A percentile compares a stretch with the other conserved stretches of the same genome.
These are phyloP conservation scores for Leptinotarsa undecemlineata DNA, from an alignment of 1,140 invertebrate species.

Conservation along the genomic window DNA sequence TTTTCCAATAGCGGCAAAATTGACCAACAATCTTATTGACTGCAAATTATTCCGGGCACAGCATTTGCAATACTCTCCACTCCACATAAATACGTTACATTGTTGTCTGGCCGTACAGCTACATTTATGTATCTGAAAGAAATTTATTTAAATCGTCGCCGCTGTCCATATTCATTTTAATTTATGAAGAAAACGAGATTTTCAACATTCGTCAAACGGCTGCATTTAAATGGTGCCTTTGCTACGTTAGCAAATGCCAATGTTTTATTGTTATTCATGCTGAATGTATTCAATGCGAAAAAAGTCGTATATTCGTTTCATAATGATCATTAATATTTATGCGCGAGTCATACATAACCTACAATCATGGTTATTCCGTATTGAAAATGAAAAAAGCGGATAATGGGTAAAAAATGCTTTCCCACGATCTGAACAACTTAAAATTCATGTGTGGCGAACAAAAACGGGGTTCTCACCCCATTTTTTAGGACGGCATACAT, in stretches of 20 bases:
- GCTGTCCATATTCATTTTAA: conserved; percentile 23
- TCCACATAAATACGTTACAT: neutral
- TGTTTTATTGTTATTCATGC: conserved; percentile 18
- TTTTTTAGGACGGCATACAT: conserved; percentile 41
- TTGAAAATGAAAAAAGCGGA: conserved; percentile 13
- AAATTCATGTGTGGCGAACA: conserved; percentile 40
- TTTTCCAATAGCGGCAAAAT: neutral
- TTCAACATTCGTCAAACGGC: conserved; percentile 29
- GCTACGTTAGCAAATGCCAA: conserved; percentile 1
- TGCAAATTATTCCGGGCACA: no score
- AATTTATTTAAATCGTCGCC: conserved; percentile 15
- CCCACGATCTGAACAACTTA: conserved; percentile 38
- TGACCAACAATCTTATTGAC: neutral
- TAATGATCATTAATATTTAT: conserved; percentile 9
- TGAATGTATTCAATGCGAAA: neutral
- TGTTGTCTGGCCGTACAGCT: neutral
- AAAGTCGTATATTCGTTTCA: conserved; percentile 1
- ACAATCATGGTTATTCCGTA: conserved; percentile 12
- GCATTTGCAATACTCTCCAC: neutral
- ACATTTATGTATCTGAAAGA: conserved; percentile 14
- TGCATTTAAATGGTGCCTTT: neutral
- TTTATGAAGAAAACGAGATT: conserved; percentile 33
- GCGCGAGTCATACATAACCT: neutral
- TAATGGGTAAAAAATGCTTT: conserved; percentile 21
- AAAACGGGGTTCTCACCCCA: conserved; percentile 44